phyloP scores from a whole-genome alignment of 2,797 vertebrate species.

The Melanotaenia maccullochi region DNA sequence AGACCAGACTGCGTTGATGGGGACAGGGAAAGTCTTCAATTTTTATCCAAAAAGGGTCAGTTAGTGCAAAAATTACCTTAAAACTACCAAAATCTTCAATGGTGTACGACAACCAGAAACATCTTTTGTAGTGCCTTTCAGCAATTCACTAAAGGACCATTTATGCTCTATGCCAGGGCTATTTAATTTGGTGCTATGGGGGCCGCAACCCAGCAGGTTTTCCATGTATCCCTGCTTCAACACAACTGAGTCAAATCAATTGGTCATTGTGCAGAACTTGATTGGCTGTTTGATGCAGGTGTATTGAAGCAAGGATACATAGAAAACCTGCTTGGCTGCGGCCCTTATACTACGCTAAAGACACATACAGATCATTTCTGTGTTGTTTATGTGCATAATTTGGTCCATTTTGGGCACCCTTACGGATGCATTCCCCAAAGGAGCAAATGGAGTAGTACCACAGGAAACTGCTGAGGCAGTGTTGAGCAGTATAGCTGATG shows the following conservation, averaged over 20 bases:
- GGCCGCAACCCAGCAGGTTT: no score
- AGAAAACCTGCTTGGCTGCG: no score
- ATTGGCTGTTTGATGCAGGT: no score
- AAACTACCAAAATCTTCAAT: background rate
- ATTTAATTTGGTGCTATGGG: no score
- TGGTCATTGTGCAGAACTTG: no score
- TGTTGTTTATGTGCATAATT: background rate
- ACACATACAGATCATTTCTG: background rate
- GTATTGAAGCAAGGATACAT: no score
- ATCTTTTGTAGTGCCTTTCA: background rate
- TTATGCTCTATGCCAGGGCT: background rate
- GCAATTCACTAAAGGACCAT: background rate
- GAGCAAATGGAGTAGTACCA: background rate
- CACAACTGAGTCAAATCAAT: no score
- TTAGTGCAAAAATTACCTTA: background rate
- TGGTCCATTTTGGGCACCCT: background rate
- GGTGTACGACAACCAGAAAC: background rate
- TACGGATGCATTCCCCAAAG: background rate
- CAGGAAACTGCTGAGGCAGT: background rate
- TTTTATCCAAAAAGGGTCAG: slow-evolving; percentile 2
- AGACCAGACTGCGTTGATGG: background rate
- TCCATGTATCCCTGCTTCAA: no score
- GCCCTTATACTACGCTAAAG: background rate
- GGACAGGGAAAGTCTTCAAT: background rate
- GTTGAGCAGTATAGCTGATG: background rate